Percentiles rank a stretch among this genome's conserved stretches.
Conservation (phyloP, 2,888 invertebrate species). For the Ernsta delagoae region DNA sequence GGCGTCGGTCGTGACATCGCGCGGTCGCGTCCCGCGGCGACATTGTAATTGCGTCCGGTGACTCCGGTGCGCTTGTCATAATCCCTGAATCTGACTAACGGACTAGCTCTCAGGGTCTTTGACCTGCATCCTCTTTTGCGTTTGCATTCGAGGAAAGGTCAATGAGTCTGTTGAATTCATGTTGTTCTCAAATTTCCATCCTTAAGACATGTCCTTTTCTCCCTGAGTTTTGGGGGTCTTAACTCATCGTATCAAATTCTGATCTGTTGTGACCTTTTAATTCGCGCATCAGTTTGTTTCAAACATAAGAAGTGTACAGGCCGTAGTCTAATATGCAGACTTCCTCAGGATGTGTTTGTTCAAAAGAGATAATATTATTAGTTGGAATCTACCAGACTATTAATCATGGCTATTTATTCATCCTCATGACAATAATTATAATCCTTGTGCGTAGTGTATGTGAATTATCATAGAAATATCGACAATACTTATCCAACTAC, state of each 20-base stretch:
- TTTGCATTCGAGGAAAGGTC: neutral
- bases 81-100: slow-evolving; percentile 29
- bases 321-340: too few species aligned
- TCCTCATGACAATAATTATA: too few species aligned
- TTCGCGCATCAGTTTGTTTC: too few species aligned
- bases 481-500: neutral
- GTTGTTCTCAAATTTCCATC: neutral
- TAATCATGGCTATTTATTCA: too few species aligned
- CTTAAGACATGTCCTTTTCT: neutral
- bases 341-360: too few species aligned
- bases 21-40: slow-evolving; percentile 29
- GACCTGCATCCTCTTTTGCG: slow-evolving; percentile 10
- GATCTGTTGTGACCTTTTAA: too few species aligned
- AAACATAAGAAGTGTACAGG: too few species aligned
- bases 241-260: too few species aligned
- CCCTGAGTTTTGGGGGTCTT: too few species aligned
- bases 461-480: neutral
- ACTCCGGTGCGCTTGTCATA: slow-evolving; percentile 24
- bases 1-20: slow-evolving; percentile 18
- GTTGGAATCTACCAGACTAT: too few species aligned
- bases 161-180: neutral
- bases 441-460: neutral
- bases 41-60: slow-evolving; percentile 36
- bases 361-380: too few species aligned
- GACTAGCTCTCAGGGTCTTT: slow-evolving; percentile 22